These are phyloP conservation scores for Ceryle rudis DNA, from an alignment of 2,797 vertebrate species.

Conservation along the genomic window DNA sequence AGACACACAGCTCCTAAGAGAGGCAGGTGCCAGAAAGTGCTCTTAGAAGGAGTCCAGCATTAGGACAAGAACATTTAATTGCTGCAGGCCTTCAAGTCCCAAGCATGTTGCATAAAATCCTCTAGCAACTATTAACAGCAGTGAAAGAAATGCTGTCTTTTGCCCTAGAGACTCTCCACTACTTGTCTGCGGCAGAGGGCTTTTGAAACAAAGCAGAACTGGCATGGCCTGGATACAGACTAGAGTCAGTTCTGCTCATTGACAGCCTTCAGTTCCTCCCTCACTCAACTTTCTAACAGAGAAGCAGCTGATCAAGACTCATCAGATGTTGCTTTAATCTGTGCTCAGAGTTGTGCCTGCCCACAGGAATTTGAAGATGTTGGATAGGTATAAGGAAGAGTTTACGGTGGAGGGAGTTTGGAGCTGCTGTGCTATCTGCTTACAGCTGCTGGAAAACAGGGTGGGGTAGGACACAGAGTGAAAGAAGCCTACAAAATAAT, in stretches of 20 bases:
- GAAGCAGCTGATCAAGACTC: neutral
- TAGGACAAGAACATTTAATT: neutral
- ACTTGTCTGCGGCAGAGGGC: neutral
- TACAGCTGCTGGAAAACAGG: neutral
- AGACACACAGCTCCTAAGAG: neutral
- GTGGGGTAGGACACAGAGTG: neutral
- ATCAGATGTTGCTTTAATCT: neutral
- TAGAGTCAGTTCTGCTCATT: neutral
- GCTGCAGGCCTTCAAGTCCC: neutral
- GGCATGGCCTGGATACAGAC: neutral
- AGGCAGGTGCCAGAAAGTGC: neutral
- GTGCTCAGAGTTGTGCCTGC: neutral
- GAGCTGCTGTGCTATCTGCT: neutral
- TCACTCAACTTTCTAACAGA: neutral
- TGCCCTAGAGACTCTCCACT: neutral
- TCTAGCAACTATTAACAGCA: neutral
- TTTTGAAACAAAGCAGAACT: slow-evolving; percentile 3
- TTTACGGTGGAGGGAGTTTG: neutral
- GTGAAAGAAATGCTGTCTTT: neutral
- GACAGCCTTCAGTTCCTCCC: neutral
- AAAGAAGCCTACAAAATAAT: neutral
- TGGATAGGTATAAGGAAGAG: neutral
- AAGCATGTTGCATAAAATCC: neutral
- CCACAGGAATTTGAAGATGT: neutral
- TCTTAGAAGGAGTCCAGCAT: neutral